Evolutionary conservation across 2,888 invertebrate genomes (phyloP), one percentile per base, ranked within the genome.

Genomic region (Tipula unca): DNA sequence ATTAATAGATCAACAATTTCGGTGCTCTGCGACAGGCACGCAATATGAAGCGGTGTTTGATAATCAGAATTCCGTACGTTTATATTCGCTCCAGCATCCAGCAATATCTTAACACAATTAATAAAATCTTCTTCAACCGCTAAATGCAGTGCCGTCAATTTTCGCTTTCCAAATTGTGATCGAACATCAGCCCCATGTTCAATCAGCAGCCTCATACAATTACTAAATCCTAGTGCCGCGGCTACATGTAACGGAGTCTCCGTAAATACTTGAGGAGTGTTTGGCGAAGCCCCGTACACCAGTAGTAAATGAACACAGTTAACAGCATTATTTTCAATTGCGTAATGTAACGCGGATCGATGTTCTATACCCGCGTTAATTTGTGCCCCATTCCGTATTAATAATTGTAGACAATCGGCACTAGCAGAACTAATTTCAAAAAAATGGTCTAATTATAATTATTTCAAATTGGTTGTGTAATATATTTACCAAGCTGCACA

Each of bases 61-160:
- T 94, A 93, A 89, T 95, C 94, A 85, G 93, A 92, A 90, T 96
- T 96, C 17, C 93, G 92, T 85, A 94, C 94, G 88, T 96, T 94
- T n/a, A 95, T 93, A 85, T 94, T 93, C 0, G 97, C 96, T 0
- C 95, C 94, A 85, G 94, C 93, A 25, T 95, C 94, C 1, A 97
- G 89, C 1, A 97, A 91, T 25, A 96, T 89, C 85, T 92, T 92
- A 0, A 95, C 94, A 87, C 97, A 96, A 87, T 95, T 95, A 0
- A 93, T 93, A 88, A 95, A 95, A 5, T 97, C 96, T 88, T 97
- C 97, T 89, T 97, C 96, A 0, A 97, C 96, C 4, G 97, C 96
- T 87, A 54, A 91, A 91, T 98, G 97, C 35, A 98, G 90, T 1
- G 97, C 95, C 0, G 97, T 97, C 85, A 95, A 93, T 88, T 94